phyloP scores from a whole-genome alignment of 1,140 invertebrate species.

The Euura lappo region DNA sequence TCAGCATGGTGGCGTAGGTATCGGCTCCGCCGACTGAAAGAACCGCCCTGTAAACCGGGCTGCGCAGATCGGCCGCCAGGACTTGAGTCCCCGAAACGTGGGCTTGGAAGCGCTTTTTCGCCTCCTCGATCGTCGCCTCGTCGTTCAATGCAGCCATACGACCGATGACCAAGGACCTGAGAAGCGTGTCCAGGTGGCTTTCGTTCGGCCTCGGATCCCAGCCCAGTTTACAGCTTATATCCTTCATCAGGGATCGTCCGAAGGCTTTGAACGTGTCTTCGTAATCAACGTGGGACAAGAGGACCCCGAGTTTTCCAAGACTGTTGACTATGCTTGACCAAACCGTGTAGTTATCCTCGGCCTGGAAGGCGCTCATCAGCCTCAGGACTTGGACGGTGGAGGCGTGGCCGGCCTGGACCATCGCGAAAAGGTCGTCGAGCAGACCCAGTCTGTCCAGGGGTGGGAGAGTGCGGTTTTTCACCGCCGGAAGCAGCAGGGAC shows the following conservation, averaged over 20 bases:
- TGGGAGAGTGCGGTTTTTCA: conserved; percentile 79
- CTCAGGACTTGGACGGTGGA: conserved; percentile 78
- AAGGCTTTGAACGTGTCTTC: conserved; percentile 77
- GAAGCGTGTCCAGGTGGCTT: conserved; percentile 82
- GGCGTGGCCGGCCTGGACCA: conserved; percentile 86
- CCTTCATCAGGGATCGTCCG: conserved; percentile 71
- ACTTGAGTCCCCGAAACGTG: conserved; percentile 60
- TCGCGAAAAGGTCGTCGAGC: conserved; percentile 91
- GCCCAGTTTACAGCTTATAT: conserved; percentile 75
- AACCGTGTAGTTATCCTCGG: conserved; percentile 92
- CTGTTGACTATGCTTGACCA: conserved; percentile 88
- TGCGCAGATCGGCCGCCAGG: conserved; percentile 87
- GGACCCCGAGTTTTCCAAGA: conserved; percentile 74
- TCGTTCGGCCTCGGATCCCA: conserved; percentile 79
- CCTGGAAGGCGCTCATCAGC: conserved; percentile 72
- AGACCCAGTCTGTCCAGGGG: conserved; percentile 90
- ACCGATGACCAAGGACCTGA: conserved; percentile 83
- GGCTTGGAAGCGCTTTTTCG: conserved; percentile 68
- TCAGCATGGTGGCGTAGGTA: conserved; percentile 79
- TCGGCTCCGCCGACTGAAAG: conserved; percentile 72
- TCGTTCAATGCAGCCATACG: conserved; percentile 84
- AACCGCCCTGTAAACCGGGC: conserved; percentile 86
- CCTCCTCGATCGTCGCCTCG: conserved; percentile 75
- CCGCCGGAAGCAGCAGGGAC: conserved; percentile 77
- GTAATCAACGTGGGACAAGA: conserved; percentile 80